Percentiles rank a stretch among this genome's conserved stretches.
Evolutionary conservation across 92 coral and sea anemone species (phyloP).

Genomic region (Parazoanthus swiftii): DNA sequence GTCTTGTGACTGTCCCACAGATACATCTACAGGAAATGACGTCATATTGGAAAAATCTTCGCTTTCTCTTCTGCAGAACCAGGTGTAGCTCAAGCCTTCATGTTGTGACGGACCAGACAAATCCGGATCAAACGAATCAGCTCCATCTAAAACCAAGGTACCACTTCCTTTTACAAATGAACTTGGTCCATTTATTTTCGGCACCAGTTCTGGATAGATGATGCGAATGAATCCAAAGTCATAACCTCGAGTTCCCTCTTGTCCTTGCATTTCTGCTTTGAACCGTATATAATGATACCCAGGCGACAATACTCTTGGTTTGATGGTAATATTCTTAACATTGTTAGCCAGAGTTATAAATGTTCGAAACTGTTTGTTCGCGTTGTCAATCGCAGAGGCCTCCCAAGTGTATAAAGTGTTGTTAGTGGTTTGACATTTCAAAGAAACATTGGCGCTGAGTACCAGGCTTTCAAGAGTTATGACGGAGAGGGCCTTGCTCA

Average conservation of each 20-base stretch:
- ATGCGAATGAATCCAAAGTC: constrained; percentile 45
- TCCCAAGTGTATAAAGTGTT: constrained; percentile 13
- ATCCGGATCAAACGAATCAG: constrained; percentile 25
- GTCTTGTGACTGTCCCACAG: not conserved
- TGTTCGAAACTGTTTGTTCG: constrained; percentile 32
- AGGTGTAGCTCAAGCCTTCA: not conserved
- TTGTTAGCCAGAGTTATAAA: constrained; percentile 31
- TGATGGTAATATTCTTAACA: not conserved
- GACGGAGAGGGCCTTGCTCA: constrained; percentile 6
- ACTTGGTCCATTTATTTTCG: constrained; percentile 36
- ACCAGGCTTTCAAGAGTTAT: constrained; percentile 24
- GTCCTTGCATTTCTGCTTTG: constrained; percentile 28
- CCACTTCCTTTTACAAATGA: constrained; percentile 43
- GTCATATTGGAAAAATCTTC: constrained; percentile 29
- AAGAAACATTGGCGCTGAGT: not conserved
- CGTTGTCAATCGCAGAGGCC: constrained; percentile 23
- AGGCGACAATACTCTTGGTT: not conserved
- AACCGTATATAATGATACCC: constrained; percentile 38
- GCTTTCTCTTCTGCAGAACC: constrained; percentile 48
- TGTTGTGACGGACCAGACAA: constrained; percentile 13
- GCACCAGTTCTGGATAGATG: constrained; percentile 1
- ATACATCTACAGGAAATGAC: constrained; percentile 37
- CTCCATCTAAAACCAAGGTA: constrained; percentile 28
- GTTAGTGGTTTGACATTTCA: constrained; percentile 6
- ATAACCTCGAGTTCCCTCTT: not conserved